Percentiles rank a stretch among this genome's conserved stretches.
phyloP scores from a whole-genome alignment of 1,140 invertebrate species.

The Coptotermes formosanus region DNA sequence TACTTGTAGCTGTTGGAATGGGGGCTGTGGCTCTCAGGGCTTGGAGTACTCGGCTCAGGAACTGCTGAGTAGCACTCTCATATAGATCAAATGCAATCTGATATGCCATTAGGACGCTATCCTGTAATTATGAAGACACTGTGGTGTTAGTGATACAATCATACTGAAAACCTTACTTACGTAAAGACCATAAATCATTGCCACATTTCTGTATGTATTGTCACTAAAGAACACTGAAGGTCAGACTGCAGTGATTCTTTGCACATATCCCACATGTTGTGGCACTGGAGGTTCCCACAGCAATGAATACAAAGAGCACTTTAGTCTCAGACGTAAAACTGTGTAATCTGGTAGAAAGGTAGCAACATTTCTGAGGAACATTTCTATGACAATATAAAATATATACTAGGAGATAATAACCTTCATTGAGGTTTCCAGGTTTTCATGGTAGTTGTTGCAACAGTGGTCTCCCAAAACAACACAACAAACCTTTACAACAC shows the following conservation, averaged over 20 bases:
- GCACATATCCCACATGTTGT: background rate
- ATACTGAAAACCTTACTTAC: background rate
- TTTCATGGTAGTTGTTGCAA: too few relatives aligned
- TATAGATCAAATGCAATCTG: conserved; percentile 99
- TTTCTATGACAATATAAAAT: too few relatives aligned
- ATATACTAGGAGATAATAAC: too few relatives aligned
- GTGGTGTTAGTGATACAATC: background rate
- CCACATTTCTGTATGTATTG: background rate
- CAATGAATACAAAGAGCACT: too few relatives aligned
- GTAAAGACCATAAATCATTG: background rate
- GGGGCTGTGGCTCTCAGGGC: conserved; percentile 80
- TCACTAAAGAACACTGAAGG: background rate
- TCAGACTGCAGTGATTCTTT: background rate
- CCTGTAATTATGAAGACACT: conserved; percentile 43
- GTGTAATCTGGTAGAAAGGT: too few relatives aligned
- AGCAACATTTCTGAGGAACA: too few relatives aligned
- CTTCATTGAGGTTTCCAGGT: too few relatives aligned
- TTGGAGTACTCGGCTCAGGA: conserved; percentile 84
- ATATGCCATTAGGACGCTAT: conserved; percentile 86
- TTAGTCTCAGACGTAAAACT: too few relatives aligned
- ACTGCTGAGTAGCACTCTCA: conserved; percentile 98
- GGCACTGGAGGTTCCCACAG: too few relatives aligned
- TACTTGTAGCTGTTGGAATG: conserved; percentile 71
- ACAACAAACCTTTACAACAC: too few relatives aligned
- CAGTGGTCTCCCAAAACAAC: too few relatives aligned